Conservation (phyloP, 2,113 vertebrate genomes). For the Tinamus guttatus region DNA sequence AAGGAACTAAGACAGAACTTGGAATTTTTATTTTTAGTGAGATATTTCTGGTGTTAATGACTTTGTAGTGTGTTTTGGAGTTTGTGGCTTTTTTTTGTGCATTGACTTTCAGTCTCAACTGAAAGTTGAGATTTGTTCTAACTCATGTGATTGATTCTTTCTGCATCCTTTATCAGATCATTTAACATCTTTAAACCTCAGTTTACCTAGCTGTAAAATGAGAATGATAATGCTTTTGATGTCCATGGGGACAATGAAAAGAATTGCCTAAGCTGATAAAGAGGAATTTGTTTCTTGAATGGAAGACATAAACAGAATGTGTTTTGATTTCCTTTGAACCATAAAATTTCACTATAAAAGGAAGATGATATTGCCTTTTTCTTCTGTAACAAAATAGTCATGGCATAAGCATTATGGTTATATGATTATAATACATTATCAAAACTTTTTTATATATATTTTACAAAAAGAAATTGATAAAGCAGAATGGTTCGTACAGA, state of each 20-base stretch:
- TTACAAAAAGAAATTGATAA: neutral
- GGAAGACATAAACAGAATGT: neutral
- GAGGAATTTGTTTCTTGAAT: neutral
- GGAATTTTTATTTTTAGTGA: slow-evolving; percentile 64
- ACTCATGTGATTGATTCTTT: slow-evolving; percentile 19
- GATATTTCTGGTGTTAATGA: slow-evolving; percentile 41
- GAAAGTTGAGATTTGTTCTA: slow-evolving; percentile 17
- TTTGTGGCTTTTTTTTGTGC: neutral
- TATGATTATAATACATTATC: neutral
- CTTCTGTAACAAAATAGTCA: neutral
- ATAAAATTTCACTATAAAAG: neutral
- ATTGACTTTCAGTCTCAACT: neutral
- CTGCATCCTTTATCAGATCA: neutral
- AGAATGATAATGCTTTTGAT: neutral
- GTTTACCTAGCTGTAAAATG: neutral
- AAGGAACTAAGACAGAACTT: slow-evolving; percentile 43
- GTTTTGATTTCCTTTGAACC: neutral
- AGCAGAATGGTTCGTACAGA: neutral
- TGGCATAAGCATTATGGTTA: neutral
- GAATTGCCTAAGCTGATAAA: neutral
- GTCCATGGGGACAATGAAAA: neutral
- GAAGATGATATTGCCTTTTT: neutral
- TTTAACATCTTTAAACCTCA: neutral
- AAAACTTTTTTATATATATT: neutral
- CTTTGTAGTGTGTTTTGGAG: slow-evolving; percentile 15